A percentile compares a stretch with the other conserved stretches of the same genome.
phyloP scores from a whole-genome alignment of 1,140 invertebrate species.

The Lethrus apterus region DNA sequence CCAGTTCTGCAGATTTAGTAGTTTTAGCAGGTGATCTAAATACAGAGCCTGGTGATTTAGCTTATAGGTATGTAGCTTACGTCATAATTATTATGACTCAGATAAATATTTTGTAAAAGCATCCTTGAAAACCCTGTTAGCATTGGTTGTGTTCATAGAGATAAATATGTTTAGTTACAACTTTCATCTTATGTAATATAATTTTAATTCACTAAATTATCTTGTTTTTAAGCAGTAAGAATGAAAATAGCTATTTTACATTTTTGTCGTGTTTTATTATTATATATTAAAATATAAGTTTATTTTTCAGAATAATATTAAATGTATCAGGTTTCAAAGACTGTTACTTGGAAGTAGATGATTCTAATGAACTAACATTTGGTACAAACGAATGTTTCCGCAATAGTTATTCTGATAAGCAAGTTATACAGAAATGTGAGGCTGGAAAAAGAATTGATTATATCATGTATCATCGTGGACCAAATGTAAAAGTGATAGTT shows the following conservation, averaged over 20 bases:
- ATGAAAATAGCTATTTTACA: too few species aligned
- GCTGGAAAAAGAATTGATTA: conserved; percentile 87
- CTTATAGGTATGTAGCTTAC: conserved; percentile 53
- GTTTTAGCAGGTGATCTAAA: conserved; percentile 92
- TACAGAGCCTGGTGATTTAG: conserved; percentile 76
- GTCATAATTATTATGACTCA: neutral
- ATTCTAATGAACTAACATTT: conserved; percentile 15
- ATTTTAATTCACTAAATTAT: too few species aligned
- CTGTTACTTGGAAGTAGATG: conserved; percentile 26
- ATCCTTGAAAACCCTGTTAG: too few species aligned
- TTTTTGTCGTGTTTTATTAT: neutral
- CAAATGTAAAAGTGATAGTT: conserved; percentile 50
- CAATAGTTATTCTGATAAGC: conserved; percentile 71
- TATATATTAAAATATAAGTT: neutral
- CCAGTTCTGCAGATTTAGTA: conserved; percentile 65
- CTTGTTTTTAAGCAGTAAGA: too few species aligned
- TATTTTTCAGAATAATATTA: conserved; percentile 45
- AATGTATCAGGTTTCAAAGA: conserved; percentile 44
- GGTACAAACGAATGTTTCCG: conserved; percentile 74
- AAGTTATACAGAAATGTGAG: conserved; percentile 49
- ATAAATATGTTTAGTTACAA: too few species aligned
- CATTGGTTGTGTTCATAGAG: too few species aligned
- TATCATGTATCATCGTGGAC: conserved; percentile 63
- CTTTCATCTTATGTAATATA: too few species aligned
- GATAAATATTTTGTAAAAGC: conserved; percentile 5